Percentiles rank a stretch among this genome's conserved stretches.
Evolutionary conservation across 1,140 invertebrate species (phyloP).

Genomic region (Bombus affinis): DNA sequence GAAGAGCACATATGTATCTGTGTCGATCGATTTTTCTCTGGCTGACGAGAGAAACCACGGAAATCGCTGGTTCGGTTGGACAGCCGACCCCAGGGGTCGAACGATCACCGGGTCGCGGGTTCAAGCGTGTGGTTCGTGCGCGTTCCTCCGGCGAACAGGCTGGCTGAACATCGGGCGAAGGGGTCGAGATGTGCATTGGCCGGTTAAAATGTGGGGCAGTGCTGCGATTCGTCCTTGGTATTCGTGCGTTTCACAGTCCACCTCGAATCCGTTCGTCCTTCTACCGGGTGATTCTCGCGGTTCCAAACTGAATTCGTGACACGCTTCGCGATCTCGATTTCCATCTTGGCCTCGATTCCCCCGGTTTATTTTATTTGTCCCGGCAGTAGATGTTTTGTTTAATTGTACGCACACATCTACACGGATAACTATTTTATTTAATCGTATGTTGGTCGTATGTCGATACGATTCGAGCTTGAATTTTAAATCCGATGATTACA

Average conservation of each 20-base stretch:
- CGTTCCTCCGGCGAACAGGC: slow-evolving; percentile 45
- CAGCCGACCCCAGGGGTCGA: slow-evolving; percentile 35
- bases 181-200: slow-evolving; percentile 63
- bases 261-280: not conserved
- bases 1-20: too few species aligned
- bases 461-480: not conserved
- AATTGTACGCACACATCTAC: not conserved
- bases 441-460: not conserved
- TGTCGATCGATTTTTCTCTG: too few species aligned
- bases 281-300: not conserved
- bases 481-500: not conserved
- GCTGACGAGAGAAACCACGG: too few species aligned
- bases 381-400: not conserved
- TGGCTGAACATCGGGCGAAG: slow-evolving; percentile 45
- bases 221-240: slow-evolving; percentile 62
- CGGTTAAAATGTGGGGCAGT: slow-evolving; percentile 66
- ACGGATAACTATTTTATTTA: too few species aligned
- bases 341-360: not conserved
- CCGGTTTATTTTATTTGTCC: not conserved
- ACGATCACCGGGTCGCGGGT: slow-evolving; percentile 54
- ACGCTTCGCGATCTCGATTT: not conserved
- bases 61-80: too few species aligned
- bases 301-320: not conserved
- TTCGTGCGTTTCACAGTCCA: slow-evolving; percentile 45
- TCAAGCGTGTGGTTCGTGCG: slow-evolving; percentile 27